These are phyloP conservation scores for Iphiclides podalirius DNA, from an alignment of 2,888 invertebrate species.

Conservation along the genomic window DNA sequence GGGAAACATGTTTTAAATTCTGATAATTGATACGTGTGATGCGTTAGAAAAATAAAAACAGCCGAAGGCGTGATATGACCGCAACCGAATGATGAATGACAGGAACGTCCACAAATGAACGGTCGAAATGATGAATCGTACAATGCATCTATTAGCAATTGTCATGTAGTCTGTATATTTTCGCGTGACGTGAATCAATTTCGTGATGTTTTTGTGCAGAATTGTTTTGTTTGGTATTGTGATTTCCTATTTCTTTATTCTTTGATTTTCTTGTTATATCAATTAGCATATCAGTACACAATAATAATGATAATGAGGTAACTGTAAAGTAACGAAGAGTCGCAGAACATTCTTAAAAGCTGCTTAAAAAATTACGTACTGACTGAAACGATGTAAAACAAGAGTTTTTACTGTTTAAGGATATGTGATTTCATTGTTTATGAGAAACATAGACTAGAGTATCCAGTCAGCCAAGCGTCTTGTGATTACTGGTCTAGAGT, in stretches of 20 bases:
- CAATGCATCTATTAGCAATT: conserved; percentile 19
- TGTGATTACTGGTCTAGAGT: no score
- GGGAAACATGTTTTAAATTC: not conserved
- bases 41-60: conserved; percentile 10
- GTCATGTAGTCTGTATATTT: conserved; percentile 19
- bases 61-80: conserved; percentile 18
- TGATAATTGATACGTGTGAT: not conserved
- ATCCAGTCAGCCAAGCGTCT: no score
- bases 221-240: conserved; percentile 4
- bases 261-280: no score
- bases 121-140: conserved; percentile 20
- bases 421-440: no score
- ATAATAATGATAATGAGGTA: no score
- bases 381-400: no score
- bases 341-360: no score
- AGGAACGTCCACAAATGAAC: conserved; percentile 19
- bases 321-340: no score
- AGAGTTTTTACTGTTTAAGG: no score
- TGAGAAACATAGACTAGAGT: no score
- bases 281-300: no score
- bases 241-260: not conserved
- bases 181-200: conserved; percentile 3
- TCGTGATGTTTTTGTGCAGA: not conserved
- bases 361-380: no score
- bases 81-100: conserved; percentile 19